Percentiles rank a stretch among this genome's conserved stretches.
These are phyloP conservation scores for Abramis brama DNA, from an alignment of 2,113 vertebrate genomes.

Conservation along the genomic window DNA sequence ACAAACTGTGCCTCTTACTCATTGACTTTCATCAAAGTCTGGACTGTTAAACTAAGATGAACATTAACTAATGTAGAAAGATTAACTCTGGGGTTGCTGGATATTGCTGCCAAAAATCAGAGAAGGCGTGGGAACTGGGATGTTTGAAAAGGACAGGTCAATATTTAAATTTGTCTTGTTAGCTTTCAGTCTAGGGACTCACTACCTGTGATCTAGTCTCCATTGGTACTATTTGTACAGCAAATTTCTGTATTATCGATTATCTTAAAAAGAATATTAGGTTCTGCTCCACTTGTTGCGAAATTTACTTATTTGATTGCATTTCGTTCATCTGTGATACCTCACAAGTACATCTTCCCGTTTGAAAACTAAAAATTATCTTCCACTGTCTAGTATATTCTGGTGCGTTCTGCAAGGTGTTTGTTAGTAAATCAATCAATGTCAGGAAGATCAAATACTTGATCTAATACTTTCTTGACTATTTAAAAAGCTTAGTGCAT, in stretches of 20 bases:
- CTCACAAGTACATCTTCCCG: background rate
- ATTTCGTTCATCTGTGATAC: background rate
- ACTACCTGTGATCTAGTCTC: background rate
- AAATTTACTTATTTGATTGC: background rate
- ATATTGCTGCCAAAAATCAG: conserved; percentile 51
- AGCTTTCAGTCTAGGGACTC: too few relatives aligned
- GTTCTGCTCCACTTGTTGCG: background rate
- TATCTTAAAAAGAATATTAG: background rate
- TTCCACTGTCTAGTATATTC: background rate
- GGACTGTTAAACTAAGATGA: conserved; percentile 46
- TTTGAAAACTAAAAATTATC: background rate
- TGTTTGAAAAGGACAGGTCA: conserved; percentile 58
- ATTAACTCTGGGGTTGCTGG: conserved; percentile 27
- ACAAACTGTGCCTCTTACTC: conserved; percentile 49
- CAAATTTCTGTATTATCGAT: background rate
- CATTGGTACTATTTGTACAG: background rate
- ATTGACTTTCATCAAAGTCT: conserved; percentile 46
- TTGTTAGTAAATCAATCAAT: background rate
- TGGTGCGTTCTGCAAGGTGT: background rate
- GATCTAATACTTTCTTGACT: background rate
- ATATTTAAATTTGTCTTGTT: conserved; percentile 54
- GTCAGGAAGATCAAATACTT: background rate
- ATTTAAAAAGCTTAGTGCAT: background rate
- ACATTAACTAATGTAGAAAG: conserved; percentile 47
- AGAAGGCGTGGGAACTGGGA: conserved; percentile 53